Percentiles rank a stretch among this genome's conserved stretches.
phyloP scores from a whole-genome alignment of 1,140 invertebrate species.

The Leptopilina boulardi region DNA sequence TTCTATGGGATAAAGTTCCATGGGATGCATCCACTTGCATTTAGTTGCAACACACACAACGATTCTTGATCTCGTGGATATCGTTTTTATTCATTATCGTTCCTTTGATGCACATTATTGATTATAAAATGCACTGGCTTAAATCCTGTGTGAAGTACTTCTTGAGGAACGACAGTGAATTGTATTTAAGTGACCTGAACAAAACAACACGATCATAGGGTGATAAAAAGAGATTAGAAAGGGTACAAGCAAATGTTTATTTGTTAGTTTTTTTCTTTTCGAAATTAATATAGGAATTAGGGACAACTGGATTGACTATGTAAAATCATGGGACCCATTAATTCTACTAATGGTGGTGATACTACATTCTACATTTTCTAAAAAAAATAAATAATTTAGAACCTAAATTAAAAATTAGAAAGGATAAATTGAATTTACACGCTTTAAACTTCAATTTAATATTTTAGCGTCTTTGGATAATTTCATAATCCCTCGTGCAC shows the following conservation, averaged over 20 bases:
- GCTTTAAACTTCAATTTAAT: background rate
- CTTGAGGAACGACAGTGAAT: constrained; percentile 76
- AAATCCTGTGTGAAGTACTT: constrained; percentile 73
- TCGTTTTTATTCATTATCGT: constrained; percentile 76
- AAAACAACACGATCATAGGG: constrained; percentile 76
- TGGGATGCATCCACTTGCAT: constrained; percentile 76
- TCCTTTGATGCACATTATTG: constrained; percentile 70
- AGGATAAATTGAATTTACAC: background rate
- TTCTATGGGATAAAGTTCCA: constrained; percentile 76
- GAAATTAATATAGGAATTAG: constrained; percentile 34
- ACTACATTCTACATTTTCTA: background rate
- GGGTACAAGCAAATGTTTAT: constrained; percentile 61
- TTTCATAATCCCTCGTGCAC: too few species aligned
- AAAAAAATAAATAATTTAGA: background rate
- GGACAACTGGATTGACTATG: constrained; percentile 41
- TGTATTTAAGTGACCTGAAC: constrained; percentile 77
- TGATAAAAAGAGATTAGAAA: constrained; percentile 70
- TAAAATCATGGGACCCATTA: constrained; percentile 37
- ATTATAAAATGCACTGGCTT: constrained; percentile 68
- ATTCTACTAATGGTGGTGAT: constrained; percentile 27
- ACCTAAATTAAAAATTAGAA: background rate
- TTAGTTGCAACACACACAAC: constrained; percentile 77
- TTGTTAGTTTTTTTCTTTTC: constrained; percentile 42
- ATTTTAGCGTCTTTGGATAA: too few species aligned
- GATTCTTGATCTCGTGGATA: constrained; percentile 77